Evolutionary conservation across 1,140 invertebrate species (phyloP).

Genomic region (Drosophila bocki): DNA sequence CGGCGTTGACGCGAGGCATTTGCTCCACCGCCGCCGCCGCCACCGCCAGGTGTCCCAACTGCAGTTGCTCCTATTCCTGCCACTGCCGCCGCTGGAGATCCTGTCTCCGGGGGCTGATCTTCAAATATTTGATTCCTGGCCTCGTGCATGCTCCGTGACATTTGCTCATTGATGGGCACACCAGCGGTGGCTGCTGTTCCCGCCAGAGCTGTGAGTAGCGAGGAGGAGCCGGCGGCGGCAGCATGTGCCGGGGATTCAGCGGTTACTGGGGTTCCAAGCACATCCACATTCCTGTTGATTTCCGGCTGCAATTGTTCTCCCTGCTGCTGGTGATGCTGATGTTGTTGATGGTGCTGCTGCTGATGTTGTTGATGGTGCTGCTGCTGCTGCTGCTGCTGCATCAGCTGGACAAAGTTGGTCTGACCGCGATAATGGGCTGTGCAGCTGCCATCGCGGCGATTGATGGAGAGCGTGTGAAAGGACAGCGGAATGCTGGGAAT

Average conservation of each 20-base stretch:
- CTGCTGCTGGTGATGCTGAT: conserved; percentile 23
- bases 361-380: conserved; percentile 31
- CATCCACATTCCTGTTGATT: conserved; percentile 78
- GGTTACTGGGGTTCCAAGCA: conserved; percentile 35
- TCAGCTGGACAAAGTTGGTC: conserved; percentile 87
- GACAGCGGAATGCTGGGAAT: conserved; percentile 74
- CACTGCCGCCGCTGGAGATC: conserved; percentile 6
- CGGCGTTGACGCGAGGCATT: conserved; percentile 20
- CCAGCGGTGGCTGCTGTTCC: conserved; percentile 45
- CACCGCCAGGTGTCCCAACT: conserved; percentile 29
- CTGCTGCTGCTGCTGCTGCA: conserved; percentile 43
- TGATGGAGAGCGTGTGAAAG: conserved; percentile 93
- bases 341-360: conserved; percentile 42
- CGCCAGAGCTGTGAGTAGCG: conserved; percentile 19
- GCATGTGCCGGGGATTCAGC: conserved; percentile 24
- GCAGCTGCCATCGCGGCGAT: conserved; percentile 92
- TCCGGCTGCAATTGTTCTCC: conserved; percentile 54
- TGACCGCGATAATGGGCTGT: conserved; percentile 91
- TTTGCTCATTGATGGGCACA: conserved; percentile 78
- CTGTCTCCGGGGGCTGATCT: conserved; percentile 47
- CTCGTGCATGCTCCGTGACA: conserved; percentile 84
- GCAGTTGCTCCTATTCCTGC: not conserved
- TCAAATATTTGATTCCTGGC: conserved; percentile 83
- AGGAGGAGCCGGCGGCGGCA: no score
- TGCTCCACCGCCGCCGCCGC: no score